These are phyloP conservation scores for Laupala kohalensis DNA, from an alignment of 1,140 invertebrate species.

Conservation along the genomic window DNA sequence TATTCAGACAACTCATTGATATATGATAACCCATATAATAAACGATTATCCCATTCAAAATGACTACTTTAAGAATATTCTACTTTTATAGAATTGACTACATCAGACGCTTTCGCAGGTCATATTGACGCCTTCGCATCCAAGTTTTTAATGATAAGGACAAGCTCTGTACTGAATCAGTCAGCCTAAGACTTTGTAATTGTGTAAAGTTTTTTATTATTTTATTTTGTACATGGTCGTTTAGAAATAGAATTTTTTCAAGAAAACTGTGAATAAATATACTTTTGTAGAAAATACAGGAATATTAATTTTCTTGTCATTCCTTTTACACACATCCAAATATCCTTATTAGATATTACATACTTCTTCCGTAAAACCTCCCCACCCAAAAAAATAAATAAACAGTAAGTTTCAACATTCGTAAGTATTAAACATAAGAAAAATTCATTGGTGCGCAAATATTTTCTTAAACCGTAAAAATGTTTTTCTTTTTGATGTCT, in stretches of 20 bases:
- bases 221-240: not conserved
- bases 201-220: not conserved
- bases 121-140: not conserved
- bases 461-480: too few species aligned
- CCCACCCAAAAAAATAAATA: not conserved
- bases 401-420: too few species aligned
- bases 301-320: not conserved
- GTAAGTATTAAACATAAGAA: too few species aligned
- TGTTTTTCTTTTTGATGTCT: too few species aligned
- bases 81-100: not conserved
- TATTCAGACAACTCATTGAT: not conserved
- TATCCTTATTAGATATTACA: not conserved
- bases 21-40: not conserved
- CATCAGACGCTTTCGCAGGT: not conserved
- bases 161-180: not conserved
- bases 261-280: conserved; percentile 12
- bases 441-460: too few species aligned
- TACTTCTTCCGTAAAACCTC: not conserved
- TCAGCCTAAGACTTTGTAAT: not conserved
- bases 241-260: conserved; percentile 7
- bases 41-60: not conserved
- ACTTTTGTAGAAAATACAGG: conserved; percentile 1
- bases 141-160: not conserved
- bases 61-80: not conserved
- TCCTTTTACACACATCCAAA: not conserved